These are phyloP conservation scores for Daphoenositta chrysoptera DNA, from an alignment of 2,113 vertebrate species.

Conservation along the genomic window DNA sequence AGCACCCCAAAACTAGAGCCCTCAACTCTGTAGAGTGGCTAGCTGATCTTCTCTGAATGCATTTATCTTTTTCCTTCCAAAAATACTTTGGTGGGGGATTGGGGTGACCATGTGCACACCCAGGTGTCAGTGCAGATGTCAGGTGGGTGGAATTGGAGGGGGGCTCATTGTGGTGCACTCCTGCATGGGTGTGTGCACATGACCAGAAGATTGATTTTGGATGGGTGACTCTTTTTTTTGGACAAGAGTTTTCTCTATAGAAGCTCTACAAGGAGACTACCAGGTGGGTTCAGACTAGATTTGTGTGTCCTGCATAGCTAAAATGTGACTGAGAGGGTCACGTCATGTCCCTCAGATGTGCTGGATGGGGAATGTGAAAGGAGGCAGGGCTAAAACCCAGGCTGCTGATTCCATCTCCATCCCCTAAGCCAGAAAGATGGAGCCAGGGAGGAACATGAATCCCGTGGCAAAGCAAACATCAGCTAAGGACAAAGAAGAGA, in stretches of 20 bases:
- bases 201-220: neutral
- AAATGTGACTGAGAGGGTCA: neutral
- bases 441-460: neutral
- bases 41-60: neutral
- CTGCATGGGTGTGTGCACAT: neutral
- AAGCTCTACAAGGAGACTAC: neutral
- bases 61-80: neutral
- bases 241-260: neutral
- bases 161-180: neutral
- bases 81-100: neutral
- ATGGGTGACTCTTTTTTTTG: neutral
- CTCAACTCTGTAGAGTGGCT: neutral
- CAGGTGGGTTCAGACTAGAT: neutral
- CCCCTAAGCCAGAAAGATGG: neutral
- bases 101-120: fast-evolving
- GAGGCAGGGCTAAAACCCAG: neutral
- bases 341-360: neutral
- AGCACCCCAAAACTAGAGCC: neutral
- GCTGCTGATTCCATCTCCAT: neutral
- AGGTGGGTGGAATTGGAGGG: neutral
- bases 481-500: neutral
- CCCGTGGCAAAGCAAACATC: neutral
- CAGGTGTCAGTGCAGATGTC: neutral
- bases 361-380: neutral
- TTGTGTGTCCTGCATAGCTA: neutral